These are phyloP conservation scores for Radopholus similis DNA, from an alignment of 1,140 invertebrate species.

Conservation along the genomic window DNA sequence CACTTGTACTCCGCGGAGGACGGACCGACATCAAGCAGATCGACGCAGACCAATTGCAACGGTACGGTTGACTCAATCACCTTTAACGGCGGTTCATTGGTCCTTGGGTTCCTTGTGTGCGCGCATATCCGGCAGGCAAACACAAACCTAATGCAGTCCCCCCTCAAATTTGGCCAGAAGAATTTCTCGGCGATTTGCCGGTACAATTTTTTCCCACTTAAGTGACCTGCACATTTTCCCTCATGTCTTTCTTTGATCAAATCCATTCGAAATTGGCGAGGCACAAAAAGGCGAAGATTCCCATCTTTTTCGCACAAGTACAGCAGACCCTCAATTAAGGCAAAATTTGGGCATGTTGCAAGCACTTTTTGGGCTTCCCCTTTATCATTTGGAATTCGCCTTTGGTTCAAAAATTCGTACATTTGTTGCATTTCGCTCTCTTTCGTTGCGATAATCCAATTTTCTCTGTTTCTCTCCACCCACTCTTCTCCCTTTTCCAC, in stretches of 20 bases:
- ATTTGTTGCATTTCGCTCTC: conserved; percentile 6
- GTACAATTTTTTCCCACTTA: neutral
- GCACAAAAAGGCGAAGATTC: neutral
- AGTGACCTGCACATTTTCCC: conserved; percentile 8
- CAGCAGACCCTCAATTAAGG: neutral
- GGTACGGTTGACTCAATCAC: neutral
- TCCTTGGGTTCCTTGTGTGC: neutral
- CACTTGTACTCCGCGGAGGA: neutral
- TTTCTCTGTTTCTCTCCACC: neutral
- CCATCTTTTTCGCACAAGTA: neutral
- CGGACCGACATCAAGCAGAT: neutral
- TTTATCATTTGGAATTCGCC: neutral
- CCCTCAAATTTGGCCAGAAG: conserved; percentile 6
- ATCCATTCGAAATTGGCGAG: neutral
- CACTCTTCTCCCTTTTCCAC: neutral
- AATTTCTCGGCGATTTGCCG: neutral
- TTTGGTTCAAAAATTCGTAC: neutral
- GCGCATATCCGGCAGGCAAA: conserved; percentile 1
- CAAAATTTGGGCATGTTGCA: neutral
- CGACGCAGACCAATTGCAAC: neutral
- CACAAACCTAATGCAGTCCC: neutral
- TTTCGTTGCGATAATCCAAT: neutral
- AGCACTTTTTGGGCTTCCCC: neutral
- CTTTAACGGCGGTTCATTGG: neutral
- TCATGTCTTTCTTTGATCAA: neutral